These are phyloP conservation scores for Tauraco hartlaubi DNA, from an alignment of 2,797 vertebrate species.

Conservation along the genomic window DNA sequence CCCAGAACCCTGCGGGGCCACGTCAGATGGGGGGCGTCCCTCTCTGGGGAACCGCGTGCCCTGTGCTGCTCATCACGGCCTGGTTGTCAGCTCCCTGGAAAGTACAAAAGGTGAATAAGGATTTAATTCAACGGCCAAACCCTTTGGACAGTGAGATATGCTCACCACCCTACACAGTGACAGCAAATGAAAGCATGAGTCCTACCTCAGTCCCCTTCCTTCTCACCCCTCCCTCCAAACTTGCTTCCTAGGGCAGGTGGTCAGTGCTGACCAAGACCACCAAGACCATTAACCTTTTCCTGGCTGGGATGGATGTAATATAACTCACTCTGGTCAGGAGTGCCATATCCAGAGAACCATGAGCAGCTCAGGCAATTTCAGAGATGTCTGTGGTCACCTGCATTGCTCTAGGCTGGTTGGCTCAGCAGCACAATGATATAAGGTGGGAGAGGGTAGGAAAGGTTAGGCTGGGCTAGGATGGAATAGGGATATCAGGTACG, in stretches of 20 bases:
- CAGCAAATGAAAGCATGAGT: background rate
- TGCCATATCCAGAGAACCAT: background rate
- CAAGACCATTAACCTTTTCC: background rate
- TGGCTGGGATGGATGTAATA: background rate
- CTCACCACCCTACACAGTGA: too few relatives aligned
- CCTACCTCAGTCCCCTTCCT: background rate
- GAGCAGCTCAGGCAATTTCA: background rate
- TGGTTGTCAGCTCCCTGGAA: accelerated
- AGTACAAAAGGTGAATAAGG: background rate
- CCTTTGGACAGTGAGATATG: background rate
- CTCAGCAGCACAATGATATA: background rate
- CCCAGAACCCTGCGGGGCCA: background rate
- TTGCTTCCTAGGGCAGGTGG: background rate
- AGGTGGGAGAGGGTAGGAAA: background rate
- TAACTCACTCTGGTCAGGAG: too few relatives aligned
- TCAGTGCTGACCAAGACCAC: background rate
- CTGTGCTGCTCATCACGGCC: background rate
- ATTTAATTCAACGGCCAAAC: background rate
- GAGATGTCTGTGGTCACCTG: background rate
- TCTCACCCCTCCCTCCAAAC: background rate
- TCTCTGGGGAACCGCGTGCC: background rate
- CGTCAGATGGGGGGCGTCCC: background rate
- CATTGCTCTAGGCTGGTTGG: too few relatives aligned
- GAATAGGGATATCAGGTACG: background rate
- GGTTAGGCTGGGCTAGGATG: background rate